Percentiles rank a stretch among this genome's conserved stretches.
Evolutionary conservation across 2,797 vertebrate genomes (phyloP).

Genomic region (Hypotaenidia okinawae): DNA sequence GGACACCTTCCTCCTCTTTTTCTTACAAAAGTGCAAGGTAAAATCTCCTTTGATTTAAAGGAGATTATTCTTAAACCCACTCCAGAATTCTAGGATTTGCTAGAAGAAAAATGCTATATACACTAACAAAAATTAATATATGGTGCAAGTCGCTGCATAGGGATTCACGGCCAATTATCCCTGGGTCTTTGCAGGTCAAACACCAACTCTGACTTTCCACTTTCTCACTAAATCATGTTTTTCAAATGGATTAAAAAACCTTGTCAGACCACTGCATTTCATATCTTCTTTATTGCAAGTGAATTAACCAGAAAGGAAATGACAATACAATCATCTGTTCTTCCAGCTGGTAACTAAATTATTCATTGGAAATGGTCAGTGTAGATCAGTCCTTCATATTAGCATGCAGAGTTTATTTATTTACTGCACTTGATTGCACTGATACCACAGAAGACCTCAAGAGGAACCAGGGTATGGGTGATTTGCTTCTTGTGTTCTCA

Average conservation of each 20-base stretch:
- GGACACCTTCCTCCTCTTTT: background rate
- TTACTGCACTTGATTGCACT: background rate
- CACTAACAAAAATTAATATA: background rate
- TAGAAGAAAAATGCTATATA: background rate
- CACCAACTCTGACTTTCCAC: accelerated
- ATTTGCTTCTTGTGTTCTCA: background rate
- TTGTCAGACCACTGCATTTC: background rate
- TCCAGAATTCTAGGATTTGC: background rate
- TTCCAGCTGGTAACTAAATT: background rate
- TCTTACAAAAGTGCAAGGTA: background rate
- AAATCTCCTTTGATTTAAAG: background rate
- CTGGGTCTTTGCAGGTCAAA: background rate
- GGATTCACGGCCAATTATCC: background rate
- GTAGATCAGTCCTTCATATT: background rate
- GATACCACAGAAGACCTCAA: background rate
- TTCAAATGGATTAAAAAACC: background rate
- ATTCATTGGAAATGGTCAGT: background rate
- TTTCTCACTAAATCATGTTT: background rate
- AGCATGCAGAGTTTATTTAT: background rate
- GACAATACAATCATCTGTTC: background rate
- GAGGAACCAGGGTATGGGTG: background rate
- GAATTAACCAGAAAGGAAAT: background rate
- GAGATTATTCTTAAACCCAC: background rate
- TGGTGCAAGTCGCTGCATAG: accelerated
- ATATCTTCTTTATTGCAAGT: background rate